Conservation (phyloP, 2,113 vertebrate species). For the Pluvianellus socialis region DNA sequence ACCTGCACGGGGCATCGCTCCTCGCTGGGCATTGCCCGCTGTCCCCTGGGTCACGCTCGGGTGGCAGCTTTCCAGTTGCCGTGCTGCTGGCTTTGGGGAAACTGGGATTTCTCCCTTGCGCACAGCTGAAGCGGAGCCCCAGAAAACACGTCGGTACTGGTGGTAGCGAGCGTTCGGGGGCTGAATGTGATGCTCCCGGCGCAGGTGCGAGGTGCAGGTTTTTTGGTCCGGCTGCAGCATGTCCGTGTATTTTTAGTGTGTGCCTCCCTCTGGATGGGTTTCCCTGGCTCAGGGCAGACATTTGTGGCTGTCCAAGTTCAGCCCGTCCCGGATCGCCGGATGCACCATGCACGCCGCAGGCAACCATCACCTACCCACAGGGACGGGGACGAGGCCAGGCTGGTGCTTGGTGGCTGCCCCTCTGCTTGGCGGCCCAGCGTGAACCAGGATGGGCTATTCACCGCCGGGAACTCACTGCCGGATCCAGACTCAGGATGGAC, state of each 20-base stretch:
- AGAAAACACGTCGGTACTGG: fast-evolving
- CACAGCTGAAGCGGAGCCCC: fast-evolving
- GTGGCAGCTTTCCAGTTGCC: fast-evolving
- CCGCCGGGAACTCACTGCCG: fast-evolving
- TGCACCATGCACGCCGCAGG: fast-evolving
- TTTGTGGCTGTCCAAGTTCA: neutral
- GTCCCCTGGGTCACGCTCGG: fast-evolving
- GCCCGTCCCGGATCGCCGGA: fast-evolving
- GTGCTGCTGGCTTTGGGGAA: neutral
- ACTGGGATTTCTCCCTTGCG: neutral
- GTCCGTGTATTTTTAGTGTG: fast-evolving
- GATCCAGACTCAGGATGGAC: neutral
- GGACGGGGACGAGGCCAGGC: fast-evolving
- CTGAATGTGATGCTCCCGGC: neutral
- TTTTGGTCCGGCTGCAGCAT: fast-evolving
- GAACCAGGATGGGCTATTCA: neutral
- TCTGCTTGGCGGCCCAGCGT: neutral
- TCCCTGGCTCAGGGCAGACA: neutral
- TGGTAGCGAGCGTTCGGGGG: fast-evolving
- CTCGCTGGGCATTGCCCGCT: neutral
- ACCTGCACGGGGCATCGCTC: fast-evolving
- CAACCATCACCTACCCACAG: neutral
- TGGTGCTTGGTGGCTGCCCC: neutral
- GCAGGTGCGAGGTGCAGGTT: fast-evolving
- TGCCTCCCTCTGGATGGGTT: neutral